Base-by-base conservation (phyloP, 2,113 vertebrate species). In the Podocnemis expansa region DNA sequence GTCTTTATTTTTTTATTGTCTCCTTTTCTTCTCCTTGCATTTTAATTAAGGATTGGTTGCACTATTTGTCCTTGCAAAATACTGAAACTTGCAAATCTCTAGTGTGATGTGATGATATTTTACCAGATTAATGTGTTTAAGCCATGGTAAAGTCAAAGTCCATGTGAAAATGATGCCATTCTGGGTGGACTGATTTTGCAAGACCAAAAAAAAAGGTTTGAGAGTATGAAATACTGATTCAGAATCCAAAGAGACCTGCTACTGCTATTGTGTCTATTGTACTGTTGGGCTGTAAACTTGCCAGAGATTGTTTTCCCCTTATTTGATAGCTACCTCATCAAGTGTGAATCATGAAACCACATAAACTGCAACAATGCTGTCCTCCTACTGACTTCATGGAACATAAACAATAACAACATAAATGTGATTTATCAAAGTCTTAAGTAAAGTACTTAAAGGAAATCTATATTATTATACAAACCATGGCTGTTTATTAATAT, bases 391-490 rank as follows among this genome's bases (percentile, higher is more conserved):
- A 93, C 95, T 98, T 97, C 97, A 97, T 90, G 94, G 97, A 98
- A 98, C 95, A 97, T 97, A 98, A 98, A 98, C 98, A 98, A 97
- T 93, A 97, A 97, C 90, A 97, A 97, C 2, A 1, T 97, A 98
- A 98, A 98, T 96, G 95, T 0, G 10, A 96, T 94, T 96, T 97
- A 97, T 94, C 94, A 89, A 96, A 96, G 97, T 91, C 92, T 98
- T 95, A 91, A 94, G 96, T 76, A 90, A 96, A 97, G 97, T 94
- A 97, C 97, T 98, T 98, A 97, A 98, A 98, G 97, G 96, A 98
- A 98, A 98, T 98, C 97, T 97, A 95, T 98, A 97, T 97, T 97
- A 98, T 98, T 51, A 84, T 84, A 95, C 97, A 98, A 98, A 98
- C 97, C 95, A 84, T 93, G 82, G 95, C 91, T 97, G 97, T 98